phyloP scores from a whole-genome alignment of 2,797 vertebrate genomes.

The Poecilia velifera region DNA sequence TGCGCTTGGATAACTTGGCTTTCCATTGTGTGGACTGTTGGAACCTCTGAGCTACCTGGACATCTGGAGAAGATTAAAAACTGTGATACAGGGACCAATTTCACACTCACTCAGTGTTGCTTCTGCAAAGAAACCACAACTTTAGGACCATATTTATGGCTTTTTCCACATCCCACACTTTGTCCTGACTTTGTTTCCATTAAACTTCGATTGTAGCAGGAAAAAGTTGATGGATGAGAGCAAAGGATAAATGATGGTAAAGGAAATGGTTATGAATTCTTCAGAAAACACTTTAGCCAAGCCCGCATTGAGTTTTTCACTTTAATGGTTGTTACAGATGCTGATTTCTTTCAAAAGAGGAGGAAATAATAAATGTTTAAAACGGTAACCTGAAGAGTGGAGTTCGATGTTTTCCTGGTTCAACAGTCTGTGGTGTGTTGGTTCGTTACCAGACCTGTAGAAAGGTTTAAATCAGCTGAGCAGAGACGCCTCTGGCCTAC shows the following conservation, averaged over 20 bases:
- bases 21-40: neutral
- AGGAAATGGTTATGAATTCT: neutral
- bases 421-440: neutral
- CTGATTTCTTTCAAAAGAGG: neutral
- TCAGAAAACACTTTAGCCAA: neutral
- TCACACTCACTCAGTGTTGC: neutral
- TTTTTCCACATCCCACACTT: neutral
- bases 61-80: conserved; percentile 2
- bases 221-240: neutral
- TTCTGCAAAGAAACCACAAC: neutral
- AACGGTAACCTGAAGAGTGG: neutral
- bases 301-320: neutral
- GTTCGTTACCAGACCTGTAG: neutral
- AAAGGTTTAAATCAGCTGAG: neutral
- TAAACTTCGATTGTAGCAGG: neutral
- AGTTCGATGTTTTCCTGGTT: neutral
- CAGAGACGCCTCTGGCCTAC: neutral
- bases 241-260: neutral
- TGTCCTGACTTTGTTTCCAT: neutral
- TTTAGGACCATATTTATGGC: neutral
- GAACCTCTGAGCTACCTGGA: neutral
- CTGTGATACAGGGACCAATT: neutral
- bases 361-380: neutral
- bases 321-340: neutral
- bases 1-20: neutral